phyloP scores from a whole-genome alignment of 2,888 invertebrate species.

The Lasioglossum oenotherae region DNA sequence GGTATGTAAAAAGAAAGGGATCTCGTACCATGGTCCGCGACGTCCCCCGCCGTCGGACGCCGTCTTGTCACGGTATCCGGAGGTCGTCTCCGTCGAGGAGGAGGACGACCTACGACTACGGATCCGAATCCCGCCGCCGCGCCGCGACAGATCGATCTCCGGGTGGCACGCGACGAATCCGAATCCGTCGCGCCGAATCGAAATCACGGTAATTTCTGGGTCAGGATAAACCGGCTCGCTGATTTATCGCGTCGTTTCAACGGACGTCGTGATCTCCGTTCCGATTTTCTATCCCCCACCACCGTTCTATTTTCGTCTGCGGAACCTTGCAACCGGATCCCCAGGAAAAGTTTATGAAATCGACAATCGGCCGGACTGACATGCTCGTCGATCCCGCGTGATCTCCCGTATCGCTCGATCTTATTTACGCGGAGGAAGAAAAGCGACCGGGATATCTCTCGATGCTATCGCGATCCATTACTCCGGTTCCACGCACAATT shows the following conservation, averaged over 20 bases:
- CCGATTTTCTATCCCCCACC: neutral
- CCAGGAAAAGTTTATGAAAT: neutral
- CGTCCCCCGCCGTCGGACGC: slow-evolving; percentile 49
- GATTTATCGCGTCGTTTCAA: neutral
- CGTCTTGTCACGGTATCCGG: slow-evolving; percentile 58
- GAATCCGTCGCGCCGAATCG: neutral
- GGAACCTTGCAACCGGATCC: neutral
- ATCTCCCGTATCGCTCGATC: slow-evolving; percentile 6
- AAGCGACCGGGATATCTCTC: slow-evolving; percentile 40
- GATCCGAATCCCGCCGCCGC: slow-evolving; percentile 9
- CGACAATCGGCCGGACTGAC: neutral
- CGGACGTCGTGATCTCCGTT: neutral
- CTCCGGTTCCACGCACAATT: slow-evolving; percentile 24
- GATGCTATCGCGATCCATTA: slow-evolving; percentile 33
- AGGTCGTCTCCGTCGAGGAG: neutral
- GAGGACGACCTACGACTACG: slow-evolving; percentile 12
- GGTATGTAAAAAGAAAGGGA: slow-evolving; percentile 31
- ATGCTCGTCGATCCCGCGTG: slow-evolving; percentile 4
- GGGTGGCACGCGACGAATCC: slow-evolving; percentile 43
- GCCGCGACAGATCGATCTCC: slow-evolving; percentile 27
- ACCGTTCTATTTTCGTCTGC: neutral
- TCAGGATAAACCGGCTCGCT: slow-evolving; percentile 4
- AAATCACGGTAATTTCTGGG: slow-evolving; percentile 22
- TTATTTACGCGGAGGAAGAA: slow-evolving; percentile 9
- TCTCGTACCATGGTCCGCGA: slow-evolving; percentile 60